Evolutionary conservation across 2,797 vertebrate species (phyloP), one percentile per base, ranked within the genome.

Genomic region (Pseudochirops corinnae): DNA sequence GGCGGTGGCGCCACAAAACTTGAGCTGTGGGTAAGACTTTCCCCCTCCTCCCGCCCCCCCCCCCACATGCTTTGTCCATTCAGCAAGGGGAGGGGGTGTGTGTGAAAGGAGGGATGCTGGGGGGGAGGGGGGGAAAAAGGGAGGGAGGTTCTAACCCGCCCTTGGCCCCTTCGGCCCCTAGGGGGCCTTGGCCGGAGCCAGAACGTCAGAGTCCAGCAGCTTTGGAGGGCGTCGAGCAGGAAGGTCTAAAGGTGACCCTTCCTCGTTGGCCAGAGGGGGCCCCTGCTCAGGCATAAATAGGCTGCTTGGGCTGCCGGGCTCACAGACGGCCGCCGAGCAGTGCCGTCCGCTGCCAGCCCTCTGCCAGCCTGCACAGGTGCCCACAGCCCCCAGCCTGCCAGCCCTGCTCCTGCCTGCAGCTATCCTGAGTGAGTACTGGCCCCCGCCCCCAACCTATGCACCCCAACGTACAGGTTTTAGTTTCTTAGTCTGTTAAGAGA

Each of bases 1-100:
- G 95, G 95, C 95, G 94, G 97, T 96, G 96, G 95, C 95, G 97
- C 13, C 95, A 97, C 96, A 98, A 97, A 96, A 92, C 94, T 96
- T 9, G 0, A 97, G 95, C 95, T 93, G 93, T 95, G 94, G 96
- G 97, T 94, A 90, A 21, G 87, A 97, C 96, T 55, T 52, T 46
- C 46, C 52, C 53, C 53, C 10, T 95, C 9, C 57, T 13, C 16
- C 33, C 3, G 14, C 29, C 16, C 33, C 3, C 33, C 29, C 16
- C 18, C 28, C 82, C 97, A 56, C 53, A 67, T 90, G 58, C 97
- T 98, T 98, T 16, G 13, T 98, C 94, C 98, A 96, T 96, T 98
- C 39, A 50, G 97, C 97, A 95, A 93, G 93, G 90, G 90, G 91
- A 92, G 87, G 74, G 67, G 67, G 6, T 82, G 67, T 46, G 18